Percentiles rank a stretch among this genome's conserved stretches.
Evolutionary conservation across 2,888 invertebrate genomes (phyloP).

Genomic region (Eretmocerus hayati): DNA sequence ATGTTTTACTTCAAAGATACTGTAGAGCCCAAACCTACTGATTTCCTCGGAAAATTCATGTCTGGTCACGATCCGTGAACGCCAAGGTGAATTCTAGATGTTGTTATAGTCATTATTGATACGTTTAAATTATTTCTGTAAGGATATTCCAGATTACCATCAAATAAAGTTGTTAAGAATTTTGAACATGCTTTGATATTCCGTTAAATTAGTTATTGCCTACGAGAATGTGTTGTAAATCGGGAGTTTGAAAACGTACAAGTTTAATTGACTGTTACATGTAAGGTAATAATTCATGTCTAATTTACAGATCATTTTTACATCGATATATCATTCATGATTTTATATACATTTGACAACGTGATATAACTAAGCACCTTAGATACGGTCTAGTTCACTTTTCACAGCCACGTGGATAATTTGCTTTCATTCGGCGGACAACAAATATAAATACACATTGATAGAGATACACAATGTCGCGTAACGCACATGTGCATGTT

Average conservation of each 20-base stretch:
- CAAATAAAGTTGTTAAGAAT: conserved; percentile 5
- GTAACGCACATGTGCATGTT: conserved; percentile 18
- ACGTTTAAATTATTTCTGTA: conserved; percentile 5
- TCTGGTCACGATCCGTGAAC: conserved; percentile 54
- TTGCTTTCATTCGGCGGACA: conserved; percentile 46
- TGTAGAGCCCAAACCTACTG: conserved; percentile 75
- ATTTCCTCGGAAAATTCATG: conserved; percentile 88
- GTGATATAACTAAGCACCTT: conserved; percentile 44
- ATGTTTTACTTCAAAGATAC: conserved; percentile 86
- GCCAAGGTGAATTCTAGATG: conserved; percentile 5
- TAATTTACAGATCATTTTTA: conserved; percentile 37
- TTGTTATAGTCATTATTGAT: conserved; percentile 1
- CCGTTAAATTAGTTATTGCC: not conserved
- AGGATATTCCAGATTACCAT: conserved; percentile 11
- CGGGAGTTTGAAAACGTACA: conserved; percentile 20
- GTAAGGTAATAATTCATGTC: conserved; percentile 31
- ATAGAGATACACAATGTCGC: conserved; percentile 29
- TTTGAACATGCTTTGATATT: not conserved
- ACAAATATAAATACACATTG: conserved; percentile 32
- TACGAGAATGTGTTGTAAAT: not conserved
- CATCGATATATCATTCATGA: conserved; percentile 44
- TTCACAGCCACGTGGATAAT: conserved; percentile 48
- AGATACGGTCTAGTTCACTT: conserved; percentile 47
- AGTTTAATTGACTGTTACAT: conserved; percentile 27
- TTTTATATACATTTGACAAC: conserved; percentile 44